phyloP scores from a whole-genome alignment of 2,797 vertebrate species.

The Micromesistius poutassou region DNA sequence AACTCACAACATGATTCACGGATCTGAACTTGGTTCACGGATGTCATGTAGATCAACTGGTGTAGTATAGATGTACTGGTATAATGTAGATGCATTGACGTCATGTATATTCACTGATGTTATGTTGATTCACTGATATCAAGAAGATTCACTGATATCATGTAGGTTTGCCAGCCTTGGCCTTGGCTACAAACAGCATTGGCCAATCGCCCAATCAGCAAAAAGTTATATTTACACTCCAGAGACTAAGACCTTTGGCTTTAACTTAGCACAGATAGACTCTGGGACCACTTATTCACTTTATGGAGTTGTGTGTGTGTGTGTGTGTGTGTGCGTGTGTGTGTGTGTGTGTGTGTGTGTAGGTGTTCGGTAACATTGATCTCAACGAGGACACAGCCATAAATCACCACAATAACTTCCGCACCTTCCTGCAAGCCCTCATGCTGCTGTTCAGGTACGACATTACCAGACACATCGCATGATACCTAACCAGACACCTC shows the following conservation, averaged over 20 bases:
- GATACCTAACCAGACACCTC: too few species aligned
- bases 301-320: not conserved
- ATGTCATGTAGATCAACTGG: not conserved
- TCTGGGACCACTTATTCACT: too few species aligned
- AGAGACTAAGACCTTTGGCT: too few species aligned
- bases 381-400: conserved; percentile 88
- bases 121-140: too few species aligned
- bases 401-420: conserved; percentile 94
- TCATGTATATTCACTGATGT: not conserved
- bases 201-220: too few species aligned
- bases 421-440: conserved; percentile 91
- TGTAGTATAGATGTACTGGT: not conserved
- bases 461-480: not conserved
- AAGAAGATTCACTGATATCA: too few species aligned
- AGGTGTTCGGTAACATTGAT: conserved; percentile 96
- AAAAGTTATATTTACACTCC: too few species aligned
- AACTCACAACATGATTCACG: not conserved
- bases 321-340: not conserved
- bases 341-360: conserved; percentile 10
- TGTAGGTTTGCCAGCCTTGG: too few species aligned
- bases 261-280: too few species aligned
- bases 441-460: conserved; percentile 93
- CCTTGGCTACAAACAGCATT: too few species aligned
- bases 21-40: not conserved
- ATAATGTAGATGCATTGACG: not conserved